Conservation (phyloP, 2,113 vertebrate genomes). For the Mormyrus iriodes region DNA sequence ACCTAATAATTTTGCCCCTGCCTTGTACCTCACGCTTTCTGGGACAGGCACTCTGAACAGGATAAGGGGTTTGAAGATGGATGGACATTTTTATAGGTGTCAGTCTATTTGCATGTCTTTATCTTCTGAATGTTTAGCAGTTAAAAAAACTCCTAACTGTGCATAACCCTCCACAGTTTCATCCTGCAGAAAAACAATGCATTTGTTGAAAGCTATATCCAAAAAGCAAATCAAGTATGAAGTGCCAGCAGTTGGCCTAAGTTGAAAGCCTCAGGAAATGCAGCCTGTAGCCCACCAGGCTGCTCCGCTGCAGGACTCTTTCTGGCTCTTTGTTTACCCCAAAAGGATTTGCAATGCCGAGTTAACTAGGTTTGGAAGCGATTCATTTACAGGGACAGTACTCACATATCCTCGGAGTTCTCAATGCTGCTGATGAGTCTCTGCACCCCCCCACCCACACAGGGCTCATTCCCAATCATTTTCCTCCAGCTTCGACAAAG, state of each 20-base stretch:
- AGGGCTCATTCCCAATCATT: background rate
- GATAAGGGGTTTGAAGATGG: background rate
- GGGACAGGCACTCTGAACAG: background rate
- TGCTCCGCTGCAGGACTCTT: background rate
- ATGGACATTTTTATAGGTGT: background rate
- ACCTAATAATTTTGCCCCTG: background rate
- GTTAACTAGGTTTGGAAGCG: constrained; percentile 25
- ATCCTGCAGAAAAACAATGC: background rate
- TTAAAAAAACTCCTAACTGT: background rate
- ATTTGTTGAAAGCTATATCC: background rate
- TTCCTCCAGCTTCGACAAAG: background rate
- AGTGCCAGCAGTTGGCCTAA: background rate
- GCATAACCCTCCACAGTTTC: background rate
- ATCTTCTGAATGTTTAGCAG: background rate
- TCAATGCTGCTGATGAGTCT: constrained; percentile 28
- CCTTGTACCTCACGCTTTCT: background rate
- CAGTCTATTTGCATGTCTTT: background rate
- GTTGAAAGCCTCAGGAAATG: background rate
- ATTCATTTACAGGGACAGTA: constrained; percentile 23
- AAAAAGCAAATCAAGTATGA: background rate
- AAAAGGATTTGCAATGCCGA: constrained; percentile 26
- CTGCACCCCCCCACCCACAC: background rate
- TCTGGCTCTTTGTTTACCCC: constrained; percentile 16
- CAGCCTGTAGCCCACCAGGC: constrained; percentile 17
- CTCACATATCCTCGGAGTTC: constrained; percentile 25